Evolutionary conservation across 64 coral and sea anemone genomes (phyloP).

Genomic region (Actinia equina): DNA sequence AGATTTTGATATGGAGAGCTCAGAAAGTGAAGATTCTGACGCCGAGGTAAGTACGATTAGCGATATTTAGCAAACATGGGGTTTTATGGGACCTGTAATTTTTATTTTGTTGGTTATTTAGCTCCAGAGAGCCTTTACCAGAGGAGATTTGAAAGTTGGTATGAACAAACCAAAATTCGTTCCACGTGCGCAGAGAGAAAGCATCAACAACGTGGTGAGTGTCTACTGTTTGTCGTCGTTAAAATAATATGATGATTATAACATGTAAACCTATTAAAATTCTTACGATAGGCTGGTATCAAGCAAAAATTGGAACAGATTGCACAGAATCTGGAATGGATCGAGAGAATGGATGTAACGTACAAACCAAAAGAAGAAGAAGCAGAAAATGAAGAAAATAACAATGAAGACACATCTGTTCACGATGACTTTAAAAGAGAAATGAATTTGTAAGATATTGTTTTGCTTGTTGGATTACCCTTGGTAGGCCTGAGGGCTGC

Average conservation of each 20-base stretch:
- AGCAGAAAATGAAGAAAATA: slow-evolving; percentile 29
- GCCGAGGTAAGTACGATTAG: slow-evolving; percentile 27
- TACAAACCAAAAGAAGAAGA: slow-evolving; percentile 39
- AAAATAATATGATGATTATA: too few relatives aligned
- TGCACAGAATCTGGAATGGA: slow-evolving; percentile 70
- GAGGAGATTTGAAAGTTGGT: slow-evolving; percentile 75
- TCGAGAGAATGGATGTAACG: slow-evolving; percentile 92
- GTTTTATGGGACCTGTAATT: background rate
- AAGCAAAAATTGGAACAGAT: slow-evolving; percentile 83
- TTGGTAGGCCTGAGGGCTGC: too few relatives aligned
- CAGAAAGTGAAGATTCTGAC: slow-evolving; percentile 70
- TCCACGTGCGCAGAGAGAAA: slow-evolving; percentile 60
- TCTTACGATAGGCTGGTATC: slow-evolving; percentile 73
- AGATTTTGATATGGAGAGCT: slow-evolving; percentile 21
- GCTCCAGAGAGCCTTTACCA: slow-evolving; percentile 72
- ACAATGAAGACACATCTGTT: slow-evolving; percentile 17
- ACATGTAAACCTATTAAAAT: too few relatives aligned
- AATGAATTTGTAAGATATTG: slow-evolving; percentile 94
- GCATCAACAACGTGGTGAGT: slow-evolving; percentile 77
- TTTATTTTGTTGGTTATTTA: background rate
- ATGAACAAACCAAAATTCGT: slow-evolving; percentile 49
- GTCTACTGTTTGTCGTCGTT: background rate
- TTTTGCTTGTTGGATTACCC: too few relatives aligned
- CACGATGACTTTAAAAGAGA: slow-evolving; percentile 98
- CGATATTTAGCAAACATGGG: background rate